A percentile compares a stretch with the other conserved stretches of the same genome.
Evolutionary conservation across 2,888 invertebrate species (phyloP).

Genomic region (Hypomecis punctinalis): DNA sequence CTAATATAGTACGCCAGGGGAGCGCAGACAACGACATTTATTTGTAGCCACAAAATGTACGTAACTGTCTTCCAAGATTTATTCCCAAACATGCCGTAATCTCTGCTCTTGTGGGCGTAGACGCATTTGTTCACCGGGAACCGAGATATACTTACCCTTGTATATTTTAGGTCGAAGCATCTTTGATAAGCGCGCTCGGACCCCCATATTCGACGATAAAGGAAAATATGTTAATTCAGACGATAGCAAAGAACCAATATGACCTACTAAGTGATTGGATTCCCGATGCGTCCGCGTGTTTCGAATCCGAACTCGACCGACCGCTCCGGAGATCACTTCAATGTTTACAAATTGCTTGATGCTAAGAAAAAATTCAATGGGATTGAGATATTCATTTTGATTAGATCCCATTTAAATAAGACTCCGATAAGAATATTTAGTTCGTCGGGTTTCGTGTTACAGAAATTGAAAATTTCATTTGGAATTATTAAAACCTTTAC

Average conservation of each 20-base stretch:
- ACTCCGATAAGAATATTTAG: constrained; percentile 48
- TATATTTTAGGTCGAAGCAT: constrained; percentile 76
- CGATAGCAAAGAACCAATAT: constrained; percentile 74
- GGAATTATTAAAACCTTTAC: constrained; percentile 52
- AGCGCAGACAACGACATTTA: constrained; percentile 67
- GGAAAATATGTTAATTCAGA: constrained; percentile 83
- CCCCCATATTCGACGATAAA: constrained; percentile 79
- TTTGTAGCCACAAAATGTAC: constrained; percentile 77
- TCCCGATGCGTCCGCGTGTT: constrained; percentile 73
- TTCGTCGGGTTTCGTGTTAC: constrained; percentile 38
- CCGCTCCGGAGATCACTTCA: constrained; percentile 65
- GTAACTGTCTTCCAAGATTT: constrained; percentile 79
- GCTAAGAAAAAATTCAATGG: constrained; percentile 61
- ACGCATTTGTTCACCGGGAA: constrained; percentile 74
- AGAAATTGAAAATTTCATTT: constrained; percentile 48
- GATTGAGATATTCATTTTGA: constrained; percentile 68
- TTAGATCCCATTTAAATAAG: constrained; percentile 60
- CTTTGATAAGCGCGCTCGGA: constrained; percentile 76
- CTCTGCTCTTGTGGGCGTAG: constrained; percentile 77
- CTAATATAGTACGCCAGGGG: constrained; percentile 46
- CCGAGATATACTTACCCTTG: constrained; percentile 65
- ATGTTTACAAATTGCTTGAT: constrained; percentile 79
- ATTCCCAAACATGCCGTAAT: constrained; percentile 78
- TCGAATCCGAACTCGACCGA: constrained; percentile 71
- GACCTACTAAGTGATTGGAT: constrained; percentile 84